Base-by-base conservation (phyloP, 2,113 vertebrate genomes). In the Antennarius striatus region DNA sequence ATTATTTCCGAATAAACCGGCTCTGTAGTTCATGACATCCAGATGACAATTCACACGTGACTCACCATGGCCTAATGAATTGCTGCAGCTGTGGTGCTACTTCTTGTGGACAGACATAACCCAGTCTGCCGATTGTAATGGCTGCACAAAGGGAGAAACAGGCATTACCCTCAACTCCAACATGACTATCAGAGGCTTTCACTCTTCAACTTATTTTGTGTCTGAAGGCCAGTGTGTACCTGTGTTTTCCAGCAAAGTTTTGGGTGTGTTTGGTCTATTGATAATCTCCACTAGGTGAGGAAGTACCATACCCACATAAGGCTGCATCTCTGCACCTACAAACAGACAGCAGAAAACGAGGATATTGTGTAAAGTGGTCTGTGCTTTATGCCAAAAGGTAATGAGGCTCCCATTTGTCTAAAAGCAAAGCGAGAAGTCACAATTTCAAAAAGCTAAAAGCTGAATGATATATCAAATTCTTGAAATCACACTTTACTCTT, bases 81-180 rank as follows among this genome's bases (percentile, higher is more conserved):
- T 96, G 95, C 86, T 96, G 96, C 77, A 98, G 89, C 94, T 96
- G 95, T 0, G 96, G 96, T 1, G 96, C 96, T 63, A 98, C 96
- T 88, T 98, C 96, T 90, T 98, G 96, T 0, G 96, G 96, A 89
- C 96, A 98, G 68, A 98, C 95, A 4, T 94, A 98, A 59, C 96
- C 96, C 66, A 98, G 90, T 73, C 96, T 93, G 68, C 96, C 96
- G 5, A 98, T 97, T 43, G 96, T 98, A 81, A 98, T 98, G 76
- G 96, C 96, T 97, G 74, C 62, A 71, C 14, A 69, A 3, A 9
- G 6, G 1, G 5, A 59, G 11, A 60, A 0, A 56, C 8, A 47
- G 2, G 2, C 12, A 1, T 46, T 56, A 3, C 56, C 3, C 0
- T 42, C 0, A 51, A 15, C 2, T 9, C 36, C 9, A 9, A 1